These are phyloP conservation scores for Leucopternis melanops DNA, from an alignment of 2,113 vertebrate genomes.

Conservation along the genomic window DNA sequence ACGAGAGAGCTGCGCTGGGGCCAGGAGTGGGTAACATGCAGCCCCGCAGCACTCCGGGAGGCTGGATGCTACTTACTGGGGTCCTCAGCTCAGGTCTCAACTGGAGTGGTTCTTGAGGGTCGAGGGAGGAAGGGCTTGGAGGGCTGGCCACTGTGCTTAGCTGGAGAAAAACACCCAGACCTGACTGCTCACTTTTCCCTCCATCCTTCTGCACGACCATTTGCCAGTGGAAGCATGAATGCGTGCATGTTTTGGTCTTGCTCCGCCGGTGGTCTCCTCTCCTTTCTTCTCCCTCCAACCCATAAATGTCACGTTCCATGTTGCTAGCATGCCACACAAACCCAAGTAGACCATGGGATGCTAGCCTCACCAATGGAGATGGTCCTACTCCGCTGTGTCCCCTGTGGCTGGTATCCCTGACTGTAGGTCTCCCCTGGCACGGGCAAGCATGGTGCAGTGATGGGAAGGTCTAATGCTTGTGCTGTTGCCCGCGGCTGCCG, in stretches of 20 bases:
- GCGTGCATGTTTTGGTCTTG: neutral
- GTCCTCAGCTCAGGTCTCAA: constrained; percentile 52
- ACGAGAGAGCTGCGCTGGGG: constrained; percentile 43
- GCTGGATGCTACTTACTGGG: constrained; percentile 69
- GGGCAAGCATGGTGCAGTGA: neutral
- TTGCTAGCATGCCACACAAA: neutral
- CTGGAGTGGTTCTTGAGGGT: constrained; percentile 62
- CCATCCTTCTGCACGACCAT: neutral
- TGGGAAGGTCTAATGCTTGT: neutral
- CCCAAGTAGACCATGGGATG: neutral
- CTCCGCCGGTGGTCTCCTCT: neutral
- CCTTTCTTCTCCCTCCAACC: neutral
- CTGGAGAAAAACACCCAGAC: neutral
- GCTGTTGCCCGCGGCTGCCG: too few species aligned
- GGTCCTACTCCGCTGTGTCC: neutral
- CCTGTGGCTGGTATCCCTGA: accelerated
- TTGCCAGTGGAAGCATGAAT: neutral
- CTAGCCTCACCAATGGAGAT: neutral
- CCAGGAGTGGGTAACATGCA: constrained; percentile 66
- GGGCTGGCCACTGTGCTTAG: neutral
- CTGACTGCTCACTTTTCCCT: neutral
- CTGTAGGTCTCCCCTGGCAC: neutral
- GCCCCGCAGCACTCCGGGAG: constrained; percentile 39
- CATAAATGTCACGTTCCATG: neutral
- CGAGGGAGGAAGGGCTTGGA: neutral